phyloP scores from a whole-genome alignment of 1,140 invertebrate genomes.

The Drosophila bocqueti region DNA sequence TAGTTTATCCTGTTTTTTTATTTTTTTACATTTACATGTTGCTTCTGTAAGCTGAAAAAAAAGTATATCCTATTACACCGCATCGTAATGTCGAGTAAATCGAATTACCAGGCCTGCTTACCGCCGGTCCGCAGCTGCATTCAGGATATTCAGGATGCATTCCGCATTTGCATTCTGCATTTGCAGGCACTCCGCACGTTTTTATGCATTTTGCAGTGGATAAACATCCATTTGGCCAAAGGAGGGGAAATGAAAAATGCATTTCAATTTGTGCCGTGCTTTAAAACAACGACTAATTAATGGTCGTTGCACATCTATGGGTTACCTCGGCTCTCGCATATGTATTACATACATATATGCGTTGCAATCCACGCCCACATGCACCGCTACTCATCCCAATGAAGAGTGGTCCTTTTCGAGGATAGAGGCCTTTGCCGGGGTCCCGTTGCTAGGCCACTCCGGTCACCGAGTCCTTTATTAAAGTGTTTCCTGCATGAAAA shows the following conservation, averaged over 20 bases:
- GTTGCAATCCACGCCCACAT: constrained; percentile 16
- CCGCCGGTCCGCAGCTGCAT: constrained; percentile 50
- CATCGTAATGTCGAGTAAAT: constrained; percentile 28
- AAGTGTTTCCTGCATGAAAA: constrained; percentile 52
- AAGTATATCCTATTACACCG: constrained; percentile 13
- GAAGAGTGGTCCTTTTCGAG: constrained; percentile 31
- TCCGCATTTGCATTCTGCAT: constrained; percentile 33
- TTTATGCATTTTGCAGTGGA: constrained; percentile 73
- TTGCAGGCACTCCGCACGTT: constrained; percentile 55
- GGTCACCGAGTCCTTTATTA: constrained; percentile 39
- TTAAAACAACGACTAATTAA: constrained; percentile 76
- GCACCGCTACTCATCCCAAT: constrained; percentile 46
- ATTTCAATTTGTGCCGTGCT: constrained; percentile 68
- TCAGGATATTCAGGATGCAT: constrained; percentile 13
- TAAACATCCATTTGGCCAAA: constrained; percentile 53
- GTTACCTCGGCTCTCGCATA: background rate
- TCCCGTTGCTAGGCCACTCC: constrained; percentile 21
- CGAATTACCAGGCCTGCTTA: constrained; percentile 17
- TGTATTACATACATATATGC: background rate
- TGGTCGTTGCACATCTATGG: constrained; percentile 41
- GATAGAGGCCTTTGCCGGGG: background rate
- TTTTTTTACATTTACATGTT: constrained; percentile 2
- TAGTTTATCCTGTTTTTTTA: background rate
- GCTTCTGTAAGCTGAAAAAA: background rate
- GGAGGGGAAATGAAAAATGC: constrained; percentile 65